phyloP scores from a whole-genome alignment of 2,113 vertebrate species.

The Pimephales promelas region DNA sequence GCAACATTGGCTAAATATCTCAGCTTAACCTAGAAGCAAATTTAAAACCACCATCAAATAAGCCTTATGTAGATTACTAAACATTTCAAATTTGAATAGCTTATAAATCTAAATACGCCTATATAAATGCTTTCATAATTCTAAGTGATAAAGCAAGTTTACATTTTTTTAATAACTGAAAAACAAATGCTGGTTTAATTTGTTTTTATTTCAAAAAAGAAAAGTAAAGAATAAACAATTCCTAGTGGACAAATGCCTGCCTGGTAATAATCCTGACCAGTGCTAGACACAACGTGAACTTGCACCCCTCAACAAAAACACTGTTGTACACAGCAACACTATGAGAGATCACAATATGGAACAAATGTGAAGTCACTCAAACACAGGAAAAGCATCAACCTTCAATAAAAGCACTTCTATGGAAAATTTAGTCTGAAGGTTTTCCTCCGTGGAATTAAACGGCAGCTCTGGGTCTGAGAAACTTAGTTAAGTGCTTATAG shows the following conservation, averaged over 20 bases:
- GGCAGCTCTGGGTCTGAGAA: conserved; percentile 21
- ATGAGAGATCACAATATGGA: background rate
- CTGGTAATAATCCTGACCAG: conserved; percentile 26
- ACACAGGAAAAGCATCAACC: conserved; percentile 7
- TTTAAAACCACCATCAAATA: too few species aligned
- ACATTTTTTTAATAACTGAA: background rate
- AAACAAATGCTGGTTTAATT: background rate
- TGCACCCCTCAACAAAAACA: background rate
- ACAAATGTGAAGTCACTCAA: conserved; percentile 13
- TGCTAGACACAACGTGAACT: background rate
- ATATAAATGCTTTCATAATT: too few species aligned
- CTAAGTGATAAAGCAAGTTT: background rate
- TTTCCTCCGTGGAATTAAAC: background rate
- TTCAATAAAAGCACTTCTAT: conserved; percentile 8
- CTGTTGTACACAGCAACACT: background rate
- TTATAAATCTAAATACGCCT: too few species aligned
- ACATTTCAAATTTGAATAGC: too few species aligned
- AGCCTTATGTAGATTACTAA: too few species aligned
- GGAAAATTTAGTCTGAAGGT: background rate
- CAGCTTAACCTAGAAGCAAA: too few species aligned
- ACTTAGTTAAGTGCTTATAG: conserved; percentile 42
- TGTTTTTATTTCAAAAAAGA: conserved; percentile 51
- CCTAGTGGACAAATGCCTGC: conserved; percentile 36
- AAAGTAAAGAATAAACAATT: conserved; percentile 10
- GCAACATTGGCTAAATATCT: too few species aligned